Conservation (phyloP, 2,797 vertebrate species). For the Octomys mimax region DNA sequence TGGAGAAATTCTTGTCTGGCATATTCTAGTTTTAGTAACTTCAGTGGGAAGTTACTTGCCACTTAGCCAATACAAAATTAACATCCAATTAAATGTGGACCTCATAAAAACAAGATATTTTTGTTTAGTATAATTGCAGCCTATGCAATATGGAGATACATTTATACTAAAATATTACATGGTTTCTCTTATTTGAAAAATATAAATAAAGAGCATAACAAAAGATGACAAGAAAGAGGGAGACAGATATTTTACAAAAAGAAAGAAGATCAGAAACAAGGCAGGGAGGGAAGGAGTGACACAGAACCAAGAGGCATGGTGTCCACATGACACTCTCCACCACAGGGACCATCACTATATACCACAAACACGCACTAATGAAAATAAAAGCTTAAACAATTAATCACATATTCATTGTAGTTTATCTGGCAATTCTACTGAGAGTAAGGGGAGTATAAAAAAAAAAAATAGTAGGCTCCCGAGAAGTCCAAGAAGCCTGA, state of each 20-base stretch:
- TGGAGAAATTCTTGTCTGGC: background rate
- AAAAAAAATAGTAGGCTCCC: background rate
- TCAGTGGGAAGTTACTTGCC: background rate
- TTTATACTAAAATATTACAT: background rate
- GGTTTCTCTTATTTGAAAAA: background rate
- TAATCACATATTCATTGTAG: background rate
- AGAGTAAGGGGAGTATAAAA: background rate
- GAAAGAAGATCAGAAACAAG: background rate
- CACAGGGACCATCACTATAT: background rate
- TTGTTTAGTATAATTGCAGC: background rate
- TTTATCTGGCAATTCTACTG: background rate
- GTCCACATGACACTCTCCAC: background rate
- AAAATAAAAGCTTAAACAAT: background rate
- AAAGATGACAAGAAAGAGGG: background rate
- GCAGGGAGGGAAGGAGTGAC: background rate
- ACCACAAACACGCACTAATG: background rate
- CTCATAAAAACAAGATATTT: background rate
- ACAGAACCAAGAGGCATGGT: fast-evolving
- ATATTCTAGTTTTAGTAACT: background rate
- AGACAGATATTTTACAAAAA: background rate
- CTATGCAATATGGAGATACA: background rate
- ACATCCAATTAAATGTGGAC: background rate
- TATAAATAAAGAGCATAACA: background rate
- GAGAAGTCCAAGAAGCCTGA: constrained; percentile 8
- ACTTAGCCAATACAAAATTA: background rate